Conservation (phyloP, 2,797 vertebrate species). For the Hapalemur alaotrensis region DNA sequence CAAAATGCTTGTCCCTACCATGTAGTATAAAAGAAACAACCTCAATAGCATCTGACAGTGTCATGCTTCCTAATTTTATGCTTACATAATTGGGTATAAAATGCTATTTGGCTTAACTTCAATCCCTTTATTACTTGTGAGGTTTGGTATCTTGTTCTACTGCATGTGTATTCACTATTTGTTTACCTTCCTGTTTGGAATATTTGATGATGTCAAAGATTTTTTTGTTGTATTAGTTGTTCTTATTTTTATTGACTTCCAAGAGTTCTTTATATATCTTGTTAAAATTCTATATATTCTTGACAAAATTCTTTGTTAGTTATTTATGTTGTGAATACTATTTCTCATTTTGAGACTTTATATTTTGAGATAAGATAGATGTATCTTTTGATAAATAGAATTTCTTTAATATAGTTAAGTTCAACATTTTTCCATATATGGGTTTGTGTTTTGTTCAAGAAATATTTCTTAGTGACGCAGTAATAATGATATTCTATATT, state of each 20-base stretch:
- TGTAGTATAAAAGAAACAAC: neutral
- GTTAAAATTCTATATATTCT: neutral
- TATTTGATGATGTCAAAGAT: neutral
- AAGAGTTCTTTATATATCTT: neutral
- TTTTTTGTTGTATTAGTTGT: neutral
- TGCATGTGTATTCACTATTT: neutral
- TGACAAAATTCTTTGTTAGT: neutral
- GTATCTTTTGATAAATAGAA: neutral
- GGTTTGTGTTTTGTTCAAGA: neutral
- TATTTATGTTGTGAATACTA: neutral
- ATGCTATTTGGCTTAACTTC: neutral
- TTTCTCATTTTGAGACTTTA: neutral
- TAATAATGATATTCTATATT: neutral
- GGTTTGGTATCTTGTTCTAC: neutral
- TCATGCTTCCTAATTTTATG: neutral
- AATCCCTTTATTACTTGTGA: neutral
- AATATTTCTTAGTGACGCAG: neutral
- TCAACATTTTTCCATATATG: neutral
- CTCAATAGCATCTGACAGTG: neutral
- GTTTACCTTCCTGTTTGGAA: neutral
- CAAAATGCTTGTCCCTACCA: neutral
- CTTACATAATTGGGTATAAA: neutral
- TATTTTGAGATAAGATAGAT: neutral
- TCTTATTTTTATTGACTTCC: neutral
- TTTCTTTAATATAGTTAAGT: neutral